Conservation (phyloP, 2,888 invertebrate species). For the Crioceris asparagi region DNA sequence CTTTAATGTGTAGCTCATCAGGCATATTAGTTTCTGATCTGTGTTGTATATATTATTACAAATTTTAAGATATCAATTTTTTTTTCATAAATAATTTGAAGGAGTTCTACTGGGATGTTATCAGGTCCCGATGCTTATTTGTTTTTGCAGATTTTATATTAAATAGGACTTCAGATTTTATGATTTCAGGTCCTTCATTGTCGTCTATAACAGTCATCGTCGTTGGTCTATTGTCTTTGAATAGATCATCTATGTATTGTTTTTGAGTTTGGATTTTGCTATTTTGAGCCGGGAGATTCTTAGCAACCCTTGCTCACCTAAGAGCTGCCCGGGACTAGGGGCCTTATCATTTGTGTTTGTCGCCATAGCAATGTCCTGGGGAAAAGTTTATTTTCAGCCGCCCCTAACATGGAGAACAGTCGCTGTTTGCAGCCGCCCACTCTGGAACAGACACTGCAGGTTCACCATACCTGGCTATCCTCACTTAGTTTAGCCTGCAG, state of each 20-base stretch:
- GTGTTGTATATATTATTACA: conserved; percentile 6
- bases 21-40: conserved; percentile 7
- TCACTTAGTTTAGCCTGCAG: too few species aligned
- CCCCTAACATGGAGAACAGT: too few species aligned
- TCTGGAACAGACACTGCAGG: too few species aligned
- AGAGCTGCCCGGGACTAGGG: too few species aligned
- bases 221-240: conserved; percentile 2
- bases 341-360: too few species aligned
- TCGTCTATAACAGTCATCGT: not conserved
- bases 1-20: conserved; percentile 8
- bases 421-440: too few species aligned
- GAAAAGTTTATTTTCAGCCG: too few species aligned
- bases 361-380: too few species aligned
- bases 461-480: too few species aligned
- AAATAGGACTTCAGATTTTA: conserved; percentile 1
- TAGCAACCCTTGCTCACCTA: too few species aligned
- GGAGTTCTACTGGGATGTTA: not conserved
- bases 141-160: not conserved
- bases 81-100: conserved; percentile 1
- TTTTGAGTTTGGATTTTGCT: too few species aligned
- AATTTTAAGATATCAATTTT: conserved; percentile 1
- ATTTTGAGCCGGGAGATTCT: too few species aligned
- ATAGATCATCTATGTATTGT: conserved; percentile 5
- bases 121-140: not conserved
- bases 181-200: conserved; percentile 2